phyloP scores from a whole-genome alignment of 2,797 vertebrate species.

The Orestias chungarensis region DNA sequence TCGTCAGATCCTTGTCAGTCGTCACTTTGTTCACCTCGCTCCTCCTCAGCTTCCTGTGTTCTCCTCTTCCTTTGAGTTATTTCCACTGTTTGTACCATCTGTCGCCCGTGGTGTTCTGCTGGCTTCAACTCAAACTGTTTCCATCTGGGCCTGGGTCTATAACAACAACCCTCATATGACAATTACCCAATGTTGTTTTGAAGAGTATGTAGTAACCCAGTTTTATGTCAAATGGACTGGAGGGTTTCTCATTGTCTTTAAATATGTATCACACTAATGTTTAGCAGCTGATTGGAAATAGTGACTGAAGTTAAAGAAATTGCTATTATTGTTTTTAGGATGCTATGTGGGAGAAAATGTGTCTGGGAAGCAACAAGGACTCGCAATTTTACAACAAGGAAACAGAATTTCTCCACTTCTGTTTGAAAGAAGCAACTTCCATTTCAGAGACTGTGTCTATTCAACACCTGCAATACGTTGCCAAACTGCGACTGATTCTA shows the following conservation, averaged over 20 bases:
- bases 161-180: too few species aligned
- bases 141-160: too few species aligned
- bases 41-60: too few species aligned
- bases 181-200: not conserved
- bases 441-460: conserved; percentile 25
- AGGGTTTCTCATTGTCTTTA: not conserved
- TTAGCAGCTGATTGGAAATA: not conserved
- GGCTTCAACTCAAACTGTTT: too few species aligned
- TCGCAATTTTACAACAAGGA: conserved; percentile 8
- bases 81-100: too few species aligned
- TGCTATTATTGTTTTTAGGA: conserved; percentile 35
- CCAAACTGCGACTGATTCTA: conserved; percentile 38
- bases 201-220: not conserved
- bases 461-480: conserved; percentile 40
- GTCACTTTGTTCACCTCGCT: too few species aligned
- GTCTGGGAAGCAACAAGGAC: conserved; percentile 7
- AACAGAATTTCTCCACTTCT: conserved; percentile 16
- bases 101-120: too few species aligned
- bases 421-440: conserved; percentile 7
- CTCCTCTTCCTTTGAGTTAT: too few species aligned
- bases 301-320: not conserved
- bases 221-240: not conserved
- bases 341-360: conserved; percentile 55
- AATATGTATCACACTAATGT: not conserved
- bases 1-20: too few species aligned